Percentiles rank a stretch among this genome's conserved stretches.
These are phyloP conservation scores for Cyprinodon brontotheroides DNA, from an alignment of 2,113 vertebrate genomes.

Conservation along the genomic window DNA sequence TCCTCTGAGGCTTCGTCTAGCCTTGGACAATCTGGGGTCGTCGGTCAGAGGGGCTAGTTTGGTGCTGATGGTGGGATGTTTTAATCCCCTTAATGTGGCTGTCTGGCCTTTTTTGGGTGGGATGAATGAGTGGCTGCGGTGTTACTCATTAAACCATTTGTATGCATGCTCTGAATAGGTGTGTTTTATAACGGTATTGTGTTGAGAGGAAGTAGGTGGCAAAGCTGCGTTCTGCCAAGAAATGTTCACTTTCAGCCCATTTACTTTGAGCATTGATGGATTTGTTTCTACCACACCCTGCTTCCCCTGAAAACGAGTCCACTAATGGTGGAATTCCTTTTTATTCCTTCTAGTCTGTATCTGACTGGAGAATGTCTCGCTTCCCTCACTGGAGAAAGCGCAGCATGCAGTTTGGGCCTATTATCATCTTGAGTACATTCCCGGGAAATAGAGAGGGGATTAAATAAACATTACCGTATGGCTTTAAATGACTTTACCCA, in stretches of 20 bases:
- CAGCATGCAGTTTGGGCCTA: conserved; percentile 11
- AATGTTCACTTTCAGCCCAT: conserved; percentile 34
- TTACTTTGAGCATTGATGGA: conserved; percentile 17
- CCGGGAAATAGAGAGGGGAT: conserved; percentile 57
- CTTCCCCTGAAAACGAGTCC: conserved; percentile 34
- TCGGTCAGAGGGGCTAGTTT: conserved; percentile 18
- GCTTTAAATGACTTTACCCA: conserved; percentile 63
- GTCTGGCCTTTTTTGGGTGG: conserved; percentile 4
- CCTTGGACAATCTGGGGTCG: conserved; percentile 43
- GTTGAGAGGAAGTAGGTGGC: conserved; percentile 62
- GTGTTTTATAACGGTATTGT: conserved; percentile 54
- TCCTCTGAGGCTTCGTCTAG: conserved; percentile 43
- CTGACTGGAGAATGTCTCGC: conserved; percentile 38
- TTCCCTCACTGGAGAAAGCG: neutral
- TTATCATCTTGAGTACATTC: conserved; percentile 64
- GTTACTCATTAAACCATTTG: conserved; percentile 11
- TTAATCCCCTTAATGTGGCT: conserved; percentile 41
- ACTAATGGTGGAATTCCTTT: conserved; percentile 37
- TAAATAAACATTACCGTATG: conserved; percentile 64
- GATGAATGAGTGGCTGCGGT: conserved; percentile 37
- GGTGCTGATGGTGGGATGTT: conserved; percentile 31
- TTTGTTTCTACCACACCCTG: conserved; percentile 47
- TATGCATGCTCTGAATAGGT: conserved; percentile 40
- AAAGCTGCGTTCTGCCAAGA: conserved; percentile 43
- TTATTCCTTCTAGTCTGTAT: conserved; percentile 5